These are phyloP conservation scores for Cecropterus lyciades DNA, from an alignment of 1,140 invertebrate genomes.

Conservation along the genomic window DNA sequence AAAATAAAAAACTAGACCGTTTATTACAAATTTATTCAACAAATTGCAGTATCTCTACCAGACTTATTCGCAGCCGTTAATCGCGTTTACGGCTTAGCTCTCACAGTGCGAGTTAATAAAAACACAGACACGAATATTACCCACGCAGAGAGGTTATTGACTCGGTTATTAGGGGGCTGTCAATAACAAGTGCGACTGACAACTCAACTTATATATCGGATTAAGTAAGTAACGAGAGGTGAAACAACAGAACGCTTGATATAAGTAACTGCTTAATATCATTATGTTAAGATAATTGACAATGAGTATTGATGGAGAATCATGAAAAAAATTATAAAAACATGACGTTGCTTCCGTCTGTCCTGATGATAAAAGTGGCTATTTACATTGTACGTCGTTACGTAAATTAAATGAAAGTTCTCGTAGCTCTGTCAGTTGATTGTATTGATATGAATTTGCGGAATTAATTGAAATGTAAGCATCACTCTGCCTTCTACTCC, in stretches of 20 bases:
- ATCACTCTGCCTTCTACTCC: no score
- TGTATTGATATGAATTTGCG: no score
- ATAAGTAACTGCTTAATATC: neutral
- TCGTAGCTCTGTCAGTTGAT: no score
- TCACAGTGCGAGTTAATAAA: constrained; percentile 1
- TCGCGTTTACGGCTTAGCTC: neutral
- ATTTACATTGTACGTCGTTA: no score
- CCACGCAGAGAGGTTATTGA: constrained; percentile 21
- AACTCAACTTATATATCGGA: neutral
- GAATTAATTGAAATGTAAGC: no score
- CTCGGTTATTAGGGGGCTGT: constrained; percentile 5
- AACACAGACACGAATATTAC: constrained; percentile 27
- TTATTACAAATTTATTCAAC: neutral
- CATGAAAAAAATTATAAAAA: no score
- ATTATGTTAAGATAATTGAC: no score
- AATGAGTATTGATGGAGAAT: no score
- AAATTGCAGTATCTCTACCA: neutral
- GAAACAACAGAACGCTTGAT: neutral
- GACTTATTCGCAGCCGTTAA: neutral
- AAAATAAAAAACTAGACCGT: neutral
- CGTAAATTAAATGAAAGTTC: no score
- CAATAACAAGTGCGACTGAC: constrained; percentile 5
- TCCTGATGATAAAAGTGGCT: no score
- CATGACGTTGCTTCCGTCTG: no score
- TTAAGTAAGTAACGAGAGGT: neutral